Evolutionary conservation across 2,113 vertebrate species (phyloP).

Genomic region (Cryptomyrus ogoouensis): DNA sequence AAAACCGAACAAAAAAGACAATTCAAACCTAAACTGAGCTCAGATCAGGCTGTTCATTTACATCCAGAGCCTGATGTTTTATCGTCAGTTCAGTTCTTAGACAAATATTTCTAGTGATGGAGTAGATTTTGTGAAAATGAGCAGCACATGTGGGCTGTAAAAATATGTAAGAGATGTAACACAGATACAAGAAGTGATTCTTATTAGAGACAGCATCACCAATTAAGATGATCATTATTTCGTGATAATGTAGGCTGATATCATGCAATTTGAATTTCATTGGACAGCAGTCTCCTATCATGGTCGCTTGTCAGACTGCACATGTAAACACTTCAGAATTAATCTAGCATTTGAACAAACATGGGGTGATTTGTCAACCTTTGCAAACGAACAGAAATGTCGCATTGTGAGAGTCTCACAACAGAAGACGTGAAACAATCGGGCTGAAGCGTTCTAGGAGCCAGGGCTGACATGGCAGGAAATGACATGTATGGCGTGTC

Average conservation of each 20-base stretch:
- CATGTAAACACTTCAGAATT: neutral
- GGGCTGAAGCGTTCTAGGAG: neutral
- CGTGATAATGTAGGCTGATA: neutral
- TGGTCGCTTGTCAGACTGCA: neutral
- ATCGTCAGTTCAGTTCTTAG: neutral
- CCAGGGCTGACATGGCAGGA: slow-evolving; percentile 33
- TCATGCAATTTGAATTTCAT: neutral
- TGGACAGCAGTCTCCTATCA: neutral
- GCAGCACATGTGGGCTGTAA: neutral
- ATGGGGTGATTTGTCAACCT: neutral
- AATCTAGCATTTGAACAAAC: neutral
- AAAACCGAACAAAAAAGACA: neutral
- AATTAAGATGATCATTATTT: neutral
- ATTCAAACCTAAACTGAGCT: neutral
- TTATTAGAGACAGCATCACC: neutral
- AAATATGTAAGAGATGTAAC: neutral
- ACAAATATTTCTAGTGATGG: neutral
- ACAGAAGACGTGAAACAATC: neutral
- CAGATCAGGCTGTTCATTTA: neutral
- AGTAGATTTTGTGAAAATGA: neutral
- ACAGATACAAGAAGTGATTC: neutral
- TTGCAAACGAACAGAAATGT: neutral
- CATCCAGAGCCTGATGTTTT: no score
- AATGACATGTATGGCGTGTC: neutral
- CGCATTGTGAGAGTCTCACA: neutral